Base-by-base conservation (phyloP, 2,888 invertebrate species). In the Sipunculus nudus region DNA sequence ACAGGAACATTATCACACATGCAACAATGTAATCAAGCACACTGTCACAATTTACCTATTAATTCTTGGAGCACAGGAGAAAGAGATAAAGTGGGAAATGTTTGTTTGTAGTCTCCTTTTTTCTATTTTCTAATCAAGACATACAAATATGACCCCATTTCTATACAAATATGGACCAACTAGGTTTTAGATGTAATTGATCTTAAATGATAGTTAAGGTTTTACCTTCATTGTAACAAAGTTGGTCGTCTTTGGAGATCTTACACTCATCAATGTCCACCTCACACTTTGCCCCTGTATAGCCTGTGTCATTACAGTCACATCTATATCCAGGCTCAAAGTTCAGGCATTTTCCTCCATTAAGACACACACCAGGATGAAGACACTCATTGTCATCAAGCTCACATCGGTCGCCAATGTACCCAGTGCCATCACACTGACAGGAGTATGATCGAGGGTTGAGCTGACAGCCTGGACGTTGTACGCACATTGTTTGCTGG, bases 211-310 rank as follows among this genome's bases (percentile, higher is more conserved):
- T n/a, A n/a, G n/a, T n/a, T n/a, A n/a, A n/a, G n/a, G n/a, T n/a
- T 67, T 59, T 53, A 77, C 76, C 76, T 66, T 68, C 72, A 65
- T 75, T 75, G 63, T 65, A 75, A 55, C 76, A 76, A 1, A 71
- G 62, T 46, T 65, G 63, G 1, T 56, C 49, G 10, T 35, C 10
- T 8, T 35, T 35, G 8, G 35, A 8, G 13, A 60, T 59, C 6
- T 41, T 32, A 59, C 78, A 78, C 53, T 77, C 77, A 56, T 77
- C 63, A 10, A 76, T 60, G 43, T 76, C 75, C 8, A 59, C 46
- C n/a, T 68, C 49, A 63, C 77, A 78, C 3, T 57, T 38, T 5
- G 38, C 31, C 0, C 76, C 77, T 19, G 59, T 59, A 59, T 69
- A 76, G 8, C 77, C 77, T 4, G 74, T 75, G 29, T 65, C 64